Base-by-base conservation (phyloP, 2,888 invertebrate genomes). In the Dascillus cervinus region DNA sequence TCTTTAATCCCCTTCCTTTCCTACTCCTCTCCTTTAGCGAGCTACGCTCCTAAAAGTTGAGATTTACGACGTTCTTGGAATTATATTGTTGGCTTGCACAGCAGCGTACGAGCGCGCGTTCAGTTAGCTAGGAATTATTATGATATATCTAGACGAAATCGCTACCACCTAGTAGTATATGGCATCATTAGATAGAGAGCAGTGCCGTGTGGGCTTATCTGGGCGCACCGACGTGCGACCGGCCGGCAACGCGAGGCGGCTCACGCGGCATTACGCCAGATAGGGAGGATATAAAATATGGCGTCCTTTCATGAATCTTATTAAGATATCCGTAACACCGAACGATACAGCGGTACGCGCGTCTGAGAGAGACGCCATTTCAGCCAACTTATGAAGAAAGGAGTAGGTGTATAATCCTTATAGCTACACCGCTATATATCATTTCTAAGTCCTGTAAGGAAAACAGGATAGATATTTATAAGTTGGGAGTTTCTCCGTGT, bases 241-340 rank as follows among this genome's bases (percentile, higher is more conserved):
- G 34, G 46, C 45, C 41, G 41, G 46, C 44, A 41, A 46, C 44
- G 44, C 44, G 43, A 43, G 46, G 49, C 51, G 52, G 56, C 60
- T 59, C 57, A 55, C 51, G 52, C 51, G 51, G 61, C 57, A 62
- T 61, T 61, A 61, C 60, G 52, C 49, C 52, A 58, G 59, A 61
- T 60, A 73, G 67, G 71, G 70, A 72, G 60, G 73, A 75, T 75
- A 79, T 80, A 79, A 80, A 79, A 79, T 81, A 81, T 79, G 77
- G 78, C 76, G 75, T 73, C 77, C 79, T 79, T 80, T 79, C 79
- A 79, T 79, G 79, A 80, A 79, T 79, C 79, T 79, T 79, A 79
- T 79, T 79, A 79, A 78, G 78, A 78, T 79, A 79, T 77, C 77
- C 76, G 70, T 60, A 61, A 60, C 61, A 58, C 67, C 70, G 65